phyloP scores from a whole-genome alignment of 1,140 invertebrate genomes.

The Drosophila burlai region DNA sequence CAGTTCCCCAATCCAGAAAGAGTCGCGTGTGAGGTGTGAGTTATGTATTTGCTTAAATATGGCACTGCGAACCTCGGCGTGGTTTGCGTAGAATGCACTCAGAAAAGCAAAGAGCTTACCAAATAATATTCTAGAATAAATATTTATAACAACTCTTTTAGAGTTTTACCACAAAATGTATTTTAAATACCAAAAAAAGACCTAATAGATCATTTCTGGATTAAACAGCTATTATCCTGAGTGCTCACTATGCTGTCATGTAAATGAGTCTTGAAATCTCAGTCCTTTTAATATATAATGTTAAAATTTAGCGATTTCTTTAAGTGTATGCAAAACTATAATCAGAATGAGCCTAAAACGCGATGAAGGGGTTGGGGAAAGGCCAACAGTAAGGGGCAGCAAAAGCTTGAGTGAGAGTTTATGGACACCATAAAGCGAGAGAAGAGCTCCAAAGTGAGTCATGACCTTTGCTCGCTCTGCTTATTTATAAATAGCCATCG shows the following conservation, averaged over 20 bases:
- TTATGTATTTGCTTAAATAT: slow-evolving; percentile 55
- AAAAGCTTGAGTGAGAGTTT: slow-evolving; percentile 37
- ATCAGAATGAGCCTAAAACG: slow-evolving; percentile 31
- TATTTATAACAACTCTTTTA: background rate
- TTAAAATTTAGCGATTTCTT: background rate
- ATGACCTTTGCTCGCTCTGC: slow-evolving; percentile 44
- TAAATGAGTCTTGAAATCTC: background rate
- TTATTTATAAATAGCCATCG: slow-evolving; percentile 48
- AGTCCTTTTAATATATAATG: fast-evolving
- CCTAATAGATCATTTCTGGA: background rate
- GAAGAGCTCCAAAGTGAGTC: slow-evolving; percentile 44
- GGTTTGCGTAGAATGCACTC: slow-evolving; percentile 25
- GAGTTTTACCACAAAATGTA: too few species aligned
- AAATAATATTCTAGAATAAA: background rate
- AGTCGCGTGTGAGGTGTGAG: slow-evolving; percentile 61
- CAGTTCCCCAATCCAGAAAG: slow-evolving; percentile 9
- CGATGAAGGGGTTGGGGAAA: background rate
- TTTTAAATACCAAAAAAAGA: too few species aligned
- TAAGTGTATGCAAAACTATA: slow-evolving; percentile 40
- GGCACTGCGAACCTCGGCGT: slow-evolving; percentile 47
- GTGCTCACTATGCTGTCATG: background rate
- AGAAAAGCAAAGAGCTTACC: background rate
- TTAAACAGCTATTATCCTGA: background rate
- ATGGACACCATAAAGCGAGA: slow-evolving; percentile 20
- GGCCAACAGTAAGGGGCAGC: background rate